Evolutionary conservation across 2,797 vertebrate genomes (phyloP), one percentile per base, ranked within the genome.

Genomic region (Tragopan temminckii): DNA sequence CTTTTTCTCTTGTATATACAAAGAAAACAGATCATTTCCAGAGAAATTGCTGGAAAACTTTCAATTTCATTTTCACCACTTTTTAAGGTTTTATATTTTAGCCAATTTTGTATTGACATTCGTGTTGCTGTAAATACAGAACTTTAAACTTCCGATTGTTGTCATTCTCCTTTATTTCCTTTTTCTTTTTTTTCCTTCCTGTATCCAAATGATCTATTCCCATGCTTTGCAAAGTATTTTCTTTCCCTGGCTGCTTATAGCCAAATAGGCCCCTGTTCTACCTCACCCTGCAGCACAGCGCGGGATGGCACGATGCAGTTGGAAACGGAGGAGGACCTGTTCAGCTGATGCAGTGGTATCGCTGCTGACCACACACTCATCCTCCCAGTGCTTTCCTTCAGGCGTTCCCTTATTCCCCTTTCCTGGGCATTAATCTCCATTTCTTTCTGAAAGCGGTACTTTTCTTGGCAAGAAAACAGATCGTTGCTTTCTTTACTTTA

Each of bases 401-500:
- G 23, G 40, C 42, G 1, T 63, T 86, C 58, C 43, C 14, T 70
- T 74, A 53, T 70, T 58, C 24, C 71, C 7, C 13, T 88, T 84
- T 74, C 16, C 36, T 57, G 58, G 21, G 6, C 66, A 88, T 48
- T 45, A 43, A 6, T 31, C 9, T 79, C 43, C 13, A 38, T 25
- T 55, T 76, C 48, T 48, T 82, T n/a, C n/a, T 87, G 64, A 61
- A 70, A 82, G 57, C 31, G 19, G 13, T 23, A 23, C 16, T 82
- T 63, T 35, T 35, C 38, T 57, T 40, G 61, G 38, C n/a, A 63
- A 52, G 84, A 46, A 69, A 80, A 63, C 10, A 69, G 64, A 61
- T 25, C 24, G 14, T 36, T 59, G 18, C 31, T 77, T 68, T 5
- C 40, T 94, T 84, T 74, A n/a, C 72, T 93, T 91, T 66, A 72